Evolutionary conservation across 1,140 invertebrate genomes (phyloP), one percentile per base, ranked within the genome.

Genomic region (Sipha flava): DNA sequence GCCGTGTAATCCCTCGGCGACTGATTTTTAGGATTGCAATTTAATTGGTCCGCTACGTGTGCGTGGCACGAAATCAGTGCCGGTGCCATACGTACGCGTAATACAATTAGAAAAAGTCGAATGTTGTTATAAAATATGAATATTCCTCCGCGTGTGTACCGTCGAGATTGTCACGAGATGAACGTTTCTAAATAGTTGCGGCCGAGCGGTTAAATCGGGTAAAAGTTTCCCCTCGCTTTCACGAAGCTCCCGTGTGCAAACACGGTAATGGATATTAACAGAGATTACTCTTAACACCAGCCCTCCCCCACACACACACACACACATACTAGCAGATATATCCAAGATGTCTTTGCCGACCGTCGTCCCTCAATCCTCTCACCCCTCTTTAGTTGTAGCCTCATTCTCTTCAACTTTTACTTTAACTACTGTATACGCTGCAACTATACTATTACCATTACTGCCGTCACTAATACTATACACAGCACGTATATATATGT

Each of bases 241-340:
- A 2, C 34, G 62, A 66, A 40, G 21, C 23, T 45, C 40, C 66
- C 66, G 66, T 47, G 66, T 26, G 43, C 66, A 70, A 70, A 70
- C 66, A 70, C 66, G 66, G 66, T 70, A 70, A 70, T 70, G 66
- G 66, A 70, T 70, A 70, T 70, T 70, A 70, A 70, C 66, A 70
- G 66, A 70, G 66, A 70, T 70, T 70, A 70, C 66, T 70, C 66
- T 70, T 70, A 70, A 70, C 43, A 12, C 66, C 66, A 47, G 40
- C 66, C 40, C 43, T 12, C 66, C 66, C 40, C 43, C 14, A 26
- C 26, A 4, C 12, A 45, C 66, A 18, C 64, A 40, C n/a, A 21
- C n/a, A 18, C 18, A n/a, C 9, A 14, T 18, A 6, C 64, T 4
- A 6, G 37, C 21, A 45, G 21, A 68, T 45, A 68, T 45, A 68